Evolutionary conservation across 1,140 invertebrate genomes (phyloP), one percentile per base, ranked within the genome.

Genomic region (Bradysia coprophila): DNA sequence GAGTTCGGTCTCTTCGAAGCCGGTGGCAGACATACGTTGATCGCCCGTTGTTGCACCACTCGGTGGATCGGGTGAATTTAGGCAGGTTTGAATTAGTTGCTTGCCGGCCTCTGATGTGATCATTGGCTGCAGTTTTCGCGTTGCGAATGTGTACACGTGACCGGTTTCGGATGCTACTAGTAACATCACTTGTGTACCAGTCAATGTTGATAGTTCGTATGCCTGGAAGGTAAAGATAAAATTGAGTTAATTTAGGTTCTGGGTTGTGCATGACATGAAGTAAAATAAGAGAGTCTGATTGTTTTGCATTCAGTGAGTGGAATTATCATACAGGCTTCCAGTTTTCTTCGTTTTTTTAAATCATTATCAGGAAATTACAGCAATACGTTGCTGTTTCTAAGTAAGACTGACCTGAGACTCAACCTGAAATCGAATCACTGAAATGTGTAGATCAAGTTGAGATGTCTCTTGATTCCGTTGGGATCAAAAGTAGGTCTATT

Each of bases 141-240:
- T 99, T 23, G 96, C 95, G 69, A 98, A 99, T 38, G 96, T 98
- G 67, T 99, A 99, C 49, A 98, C 95, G 68, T 99, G 96, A 4
- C 95, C 91, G 11, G 90, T 95, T 63, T 95, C 91, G 24, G 86
- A 91, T 22, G 90, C 91, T 42, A 95, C 91, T 53, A 95, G 66
- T 42, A 95, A 65, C 90, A 94, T 96, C 59, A 99, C 94, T 70
- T 99, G 94, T 11, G 96, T 98, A 13, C 96, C 95, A 37, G 96
- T 99, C 62, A 99, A 61, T 43, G 94, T 98, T 43, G 95, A 97
- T 54, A 99, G 65, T 67, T 99, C 96, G 71, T 98, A 98, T 16
- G 95, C 94, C 93, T 98, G 72, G 6, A 46, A 31, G 15, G 23
- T 36, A 22, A 20, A 43, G 34, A 42, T 15, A 34, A 38, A 22